Percentiles rank a stretch among this genome's conserved stretches.
These are phyloP conservation scores for Trididemnum nubilum DNA, from an alignment of 23 tunicate genomes.

Conservation along the genomic window DNA sequence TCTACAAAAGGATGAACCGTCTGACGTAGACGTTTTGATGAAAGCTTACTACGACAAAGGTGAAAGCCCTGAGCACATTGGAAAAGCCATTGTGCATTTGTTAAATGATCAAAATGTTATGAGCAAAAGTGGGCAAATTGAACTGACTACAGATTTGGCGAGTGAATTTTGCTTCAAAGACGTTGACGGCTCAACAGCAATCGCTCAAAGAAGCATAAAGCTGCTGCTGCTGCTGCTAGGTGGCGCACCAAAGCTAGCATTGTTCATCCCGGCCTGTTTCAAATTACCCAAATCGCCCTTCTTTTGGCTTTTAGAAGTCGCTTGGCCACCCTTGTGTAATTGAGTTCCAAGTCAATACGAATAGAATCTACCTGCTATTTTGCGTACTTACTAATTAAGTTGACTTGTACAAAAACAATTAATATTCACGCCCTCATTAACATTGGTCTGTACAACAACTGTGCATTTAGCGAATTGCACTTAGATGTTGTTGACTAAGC, in stretches of 20 bases:
- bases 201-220: neutral
- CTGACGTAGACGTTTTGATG: too few relatives aligned
- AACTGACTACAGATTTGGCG: constrained; percentile 57
- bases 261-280: neutral
- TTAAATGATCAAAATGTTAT: constrained; percentile 45
- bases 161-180: constrained; percentile 35
- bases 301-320: neutral
- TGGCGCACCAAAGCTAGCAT: neutral
- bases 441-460: too few relatives aligned
- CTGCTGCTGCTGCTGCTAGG: neutral
- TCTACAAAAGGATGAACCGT: neutral
- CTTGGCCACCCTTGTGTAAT: too few relatives aligned
- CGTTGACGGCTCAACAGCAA: constrained; percentile 37
- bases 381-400: too few relatives aligned
- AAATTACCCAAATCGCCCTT: neutral
- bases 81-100: constrained; percentile 27
- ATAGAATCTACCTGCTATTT: too few relatives aligned
- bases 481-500: too few relatives aligned
- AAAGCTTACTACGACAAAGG: too few relatives aligned
- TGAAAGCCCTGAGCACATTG: constrained; percentile 35
- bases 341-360: too few relatives aligned
- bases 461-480: too few relatives aligned
- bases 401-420: too few relatives aligned
- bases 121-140: constrained; percentile 48
- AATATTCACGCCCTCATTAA: too few relatives aligned